These are phyloP conservation scores for Peromyscus leucopus DNA, from an alignment of 2,113 vertebrate genomes.

Conservation along the genomic window DNA sequence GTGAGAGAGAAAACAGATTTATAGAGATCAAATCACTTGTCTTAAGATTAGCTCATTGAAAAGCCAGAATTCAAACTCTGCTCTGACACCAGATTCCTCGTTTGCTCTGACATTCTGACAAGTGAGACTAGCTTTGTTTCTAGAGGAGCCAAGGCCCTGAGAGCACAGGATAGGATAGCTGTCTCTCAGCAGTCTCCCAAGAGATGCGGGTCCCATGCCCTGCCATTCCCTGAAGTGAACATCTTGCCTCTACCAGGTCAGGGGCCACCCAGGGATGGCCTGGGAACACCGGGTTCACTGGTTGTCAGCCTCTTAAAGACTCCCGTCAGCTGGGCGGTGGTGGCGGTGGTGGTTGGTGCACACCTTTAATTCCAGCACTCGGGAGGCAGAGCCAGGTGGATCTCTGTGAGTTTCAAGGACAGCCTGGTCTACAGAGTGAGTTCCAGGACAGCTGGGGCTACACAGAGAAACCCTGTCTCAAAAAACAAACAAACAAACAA, in stretches of 20 bases:
- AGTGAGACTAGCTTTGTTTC: not conserved
- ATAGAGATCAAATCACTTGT: not conserved
- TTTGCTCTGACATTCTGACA: not conserved
- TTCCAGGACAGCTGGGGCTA: not conserved
- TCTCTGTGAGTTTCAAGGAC: not conserved
- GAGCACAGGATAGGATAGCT: not conserved
- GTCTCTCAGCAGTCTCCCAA: not conserved
- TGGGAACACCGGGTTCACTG: rapidly evolving
- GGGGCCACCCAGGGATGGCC: too few species aligned
- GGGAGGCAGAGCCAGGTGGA: not conserved
- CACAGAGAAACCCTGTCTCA: not conserved
- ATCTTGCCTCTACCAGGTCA: not conserved
- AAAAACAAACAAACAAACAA: not conserved
- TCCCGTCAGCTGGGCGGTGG: not conserved
- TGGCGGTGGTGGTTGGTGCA: not conserved
- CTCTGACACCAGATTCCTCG: not conserved
- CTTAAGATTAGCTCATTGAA: not conserved
- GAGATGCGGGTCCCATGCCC: not conserved
- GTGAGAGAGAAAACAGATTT: not conserved
- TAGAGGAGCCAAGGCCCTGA: not conserved
- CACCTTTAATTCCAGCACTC: not conserved
- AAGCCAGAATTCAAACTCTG: not conserved
- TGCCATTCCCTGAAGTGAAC: not conserved
- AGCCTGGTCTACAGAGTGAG: not conserved
- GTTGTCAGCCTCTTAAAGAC: not conserved